Evolutionary conservation across 2,113 vertebrate species (phyloP), one percentile per base, ranked within the genome.

Genomic region (Agapornis roseicollis): DNA sequence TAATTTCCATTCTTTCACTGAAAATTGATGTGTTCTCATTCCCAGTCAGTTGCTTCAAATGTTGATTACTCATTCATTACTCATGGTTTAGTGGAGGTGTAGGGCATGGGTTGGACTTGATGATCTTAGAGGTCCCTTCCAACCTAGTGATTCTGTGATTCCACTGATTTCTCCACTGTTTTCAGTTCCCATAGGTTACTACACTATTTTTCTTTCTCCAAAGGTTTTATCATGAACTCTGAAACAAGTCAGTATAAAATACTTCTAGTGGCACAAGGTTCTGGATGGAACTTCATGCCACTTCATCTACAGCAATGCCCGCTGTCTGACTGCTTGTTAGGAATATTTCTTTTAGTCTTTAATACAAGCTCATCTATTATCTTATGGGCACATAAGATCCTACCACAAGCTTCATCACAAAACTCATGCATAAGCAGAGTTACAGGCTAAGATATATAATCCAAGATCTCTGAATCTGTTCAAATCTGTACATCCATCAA

Each of bases 61-160:
- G 64, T 28, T 86, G 72, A 89, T 71, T 92, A 89, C 55, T 94
- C 69, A 89, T 78, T n/a, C n/a, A n/a, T n/a, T n/a, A n/a, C n/a
- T n/a, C n/a, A n/a, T n/a, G n/a, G n/a, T n/a, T n/a, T n/a, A n/a
- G n/a, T n/a, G n/a, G n/a, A n/a, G n/a, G n/a, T n/a, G n/a, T n/a
- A n/a, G n/a, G n/a, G n/a, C n/a, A n/a, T n/a, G n/a, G n/a, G n/a
- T n/a, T n/a, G n/a, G n/a, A n/a, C n/a, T n/a, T n/a, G n/a, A n/a
- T n/a, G n/a, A n/a, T n/a, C n/a, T n/a, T n/a, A n/a, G n/a, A n/a
- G n/a, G n/a, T n/a, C n/a, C n/a, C n/a, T n/a, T n/a, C n/a, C n/a
- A n/a, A n/a, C n/a, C n/a, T n/a, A n/a, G n/a, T n/a, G n/a, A n/a
- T n/a, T n/a, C n/a, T n/a, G n/a, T n/a, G n/a, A n/a, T n/a, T 90